Percentiles rank a stretch among this genome's conserved stretches.
Evolutionary conservation across 2,888 invertebrate species (phyloP).

Genomic region (Uloborus plumipes): DNA sequence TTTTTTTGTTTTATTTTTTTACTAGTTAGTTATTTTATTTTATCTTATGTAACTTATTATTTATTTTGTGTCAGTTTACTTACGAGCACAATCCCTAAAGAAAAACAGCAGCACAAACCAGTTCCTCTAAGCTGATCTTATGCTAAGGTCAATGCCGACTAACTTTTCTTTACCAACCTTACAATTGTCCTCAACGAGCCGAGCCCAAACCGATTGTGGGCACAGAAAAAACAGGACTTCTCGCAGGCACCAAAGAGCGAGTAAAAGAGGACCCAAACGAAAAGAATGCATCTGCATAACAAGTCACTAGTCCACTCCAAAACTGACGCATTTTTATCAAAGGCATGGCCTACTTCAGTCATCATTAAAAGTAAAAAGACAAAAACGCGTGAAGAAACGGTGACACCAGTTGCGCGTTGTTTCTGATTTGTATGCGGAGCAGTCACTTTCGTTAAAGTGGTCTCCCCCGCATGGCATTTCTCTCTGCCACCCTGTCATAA

Average conservation of each 20-base stretch:
- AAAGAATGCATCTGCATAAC: slow-evolving; percentile 23
- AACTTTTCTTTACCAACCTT: too few relatives aligned
- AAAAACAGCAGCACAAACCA: too few relatives aligned
- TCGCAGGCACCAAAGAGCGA: background rate
- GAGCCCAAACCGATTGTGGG: too few relatives aligned
- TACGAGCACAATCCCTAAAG: too few relatives aligned
- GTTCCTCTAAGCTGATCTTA: too few relatives aligned
- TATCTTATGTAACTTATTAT: too few relatives aligned
- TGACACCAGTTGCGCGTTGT: slow-evolving; percentile 19
- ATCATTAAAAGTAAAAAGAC: slow-evolving; percentile 38
- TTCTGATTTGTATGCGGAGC: slow-evolving; percentile 39
- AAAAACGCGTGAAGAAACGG: slow-evolving; percentile 28
- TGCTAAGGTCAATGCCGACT: too few relatives aligned
- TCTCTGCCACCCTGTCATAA: slow-evolving; percentile 8
- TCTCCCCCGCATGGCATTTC: slow-evolving; percentile 43
- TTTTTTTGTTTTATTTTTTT: too few relatives aligned
- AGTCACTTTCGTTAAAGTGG: slow-evolving; percentile 14
- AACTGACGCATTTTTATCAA: slow-evolving; percentile 38
- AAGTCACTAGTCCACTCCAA: slow-evolving; percentile 34
- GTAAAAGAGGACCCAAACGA: slow-evolving; percentile 13
- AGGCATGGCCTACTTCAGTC: slow-evolving; percentile 39
- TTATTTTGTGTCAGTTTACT: too few relatives aligned
- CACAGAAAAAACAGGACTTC: background rate
- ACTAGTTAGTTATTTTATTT: too few relatives aligned
- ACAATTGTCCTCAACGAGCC: too few relatives aligned